Conservation (phyloP, 2,113 vertebrate species). For the Apeltes quadracus region DNA sequence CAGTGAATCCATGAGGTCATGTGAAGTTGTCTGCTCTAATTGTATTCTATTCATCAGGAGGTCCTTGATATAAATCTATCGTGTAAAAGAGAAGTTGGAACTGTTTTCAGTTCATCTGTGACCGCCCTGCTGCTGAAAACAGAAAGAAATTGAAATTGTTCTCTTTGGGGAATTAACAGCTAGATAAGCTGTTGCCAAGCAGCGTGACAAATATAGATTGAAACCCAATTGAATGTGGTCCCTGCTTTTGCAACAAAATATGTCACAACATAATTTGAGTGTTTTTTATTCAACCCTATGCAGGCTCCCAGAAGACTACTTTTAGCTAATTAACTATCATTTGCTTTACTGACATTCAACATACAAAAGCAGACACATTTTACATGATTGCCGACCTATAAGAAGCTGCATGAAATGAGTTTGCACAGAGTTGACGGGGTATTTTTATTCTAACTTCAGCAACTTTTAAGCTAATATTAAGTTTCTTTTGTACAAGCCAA, state of each 20-base stretch:
- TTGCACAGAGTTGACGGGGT: background rate
- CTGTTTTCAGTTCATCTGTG: conserved; percentile 13
- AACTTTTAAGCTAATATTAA: too few species aligned
- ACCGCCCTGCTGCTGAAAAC: conserved; percentile 6
- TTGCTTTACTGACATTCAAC: background rate
- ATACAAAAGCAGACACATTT: background rate
- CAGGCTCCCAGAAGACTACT: background rate
- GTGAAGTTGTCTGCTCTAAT: background rate
- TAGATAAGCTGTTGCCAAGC: background rate
- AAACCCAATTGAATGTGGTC: background rate
- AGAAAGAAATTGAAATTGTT: conserved; percentile 20
- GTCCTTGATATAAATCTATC: conserved; percentile 2
- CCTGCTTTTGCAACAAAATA: background rate
- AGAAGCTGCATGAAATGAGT: background rate
- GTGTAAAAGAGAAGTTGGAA: conserved; percentile 2
- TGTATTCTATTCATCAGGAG: background rate
- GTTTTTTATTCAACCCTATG: background rate
- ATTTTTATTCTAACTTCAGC: background rate
- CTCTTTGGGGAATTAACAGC: background rate
- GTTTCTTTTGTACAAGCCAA: too few species aligned
- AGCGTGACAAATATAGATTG: background rate
- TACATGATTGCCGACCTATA: background rate
- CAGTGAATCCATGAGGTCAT: conserved; percentile 13
- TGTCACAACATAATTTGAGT: background rate
- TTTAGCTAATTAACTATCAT: background rate